Percentiles rank a stretch among this genome's conserved stretches.
Evolutionary conservation across 2,888 invertebrate genomes (phyloP).

Genomic region (Caenorhabditis angaria): DNA sequence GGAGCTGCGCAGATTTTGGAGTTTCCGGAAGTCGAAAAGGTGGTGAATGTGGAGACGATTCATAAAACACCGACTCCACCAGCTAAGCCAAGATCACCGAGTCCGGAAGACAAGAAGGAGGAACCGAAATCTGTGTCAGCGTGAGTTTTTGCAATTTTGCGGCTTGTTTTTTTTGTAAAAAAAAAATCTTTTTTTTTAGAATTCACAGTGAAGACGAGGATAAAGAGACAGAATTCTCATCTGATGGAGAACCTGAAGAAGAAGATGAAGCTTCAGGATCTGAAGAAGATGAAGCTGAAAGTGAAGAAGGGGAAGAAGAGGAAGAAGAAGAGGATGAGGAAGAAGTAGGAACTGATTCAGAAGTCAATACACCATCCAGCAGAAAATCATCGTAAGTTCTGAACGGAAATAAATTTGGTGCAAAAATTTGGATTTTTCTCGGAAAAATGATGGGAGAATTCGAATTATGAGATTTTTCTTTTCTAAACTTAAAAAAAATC

Average conservation of each 20-base stretch:
- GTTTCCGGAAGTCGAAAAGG: conserved; percentile 29
- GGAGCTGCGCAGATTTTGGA: conserved; percentile 35
- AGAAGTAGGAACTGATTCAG: conserved; percentile 11
- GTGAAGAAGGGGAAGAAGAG: conserved; percentile 20
- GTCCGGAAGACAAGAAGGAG: not conserved
- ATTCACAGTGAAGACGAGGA: not conserved
- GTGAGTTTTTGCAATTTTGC: too few relatives aligned
- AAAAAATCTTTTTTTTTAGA: not conserved
- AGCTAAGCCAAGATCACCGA: not conserved
- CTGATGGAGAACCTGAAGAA: not conserved
- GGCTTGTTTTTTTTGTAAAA: too few relatives aligned
- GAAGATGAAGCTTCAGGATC: not conserved
- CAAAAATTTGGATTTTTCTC: not conserved
- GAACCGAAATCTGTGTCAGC: not conserved
- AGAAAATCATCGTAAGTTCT: conserved; percentile 22
- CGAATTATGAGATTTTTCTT: too few relatives aligned
- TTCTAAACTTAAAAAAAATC: too few relatives aligned
- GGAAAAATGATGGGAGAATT: not conserved
- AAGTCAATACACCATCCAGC: conserved; percentile 24
- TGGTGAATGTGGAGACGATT: conserved; percentile 31
- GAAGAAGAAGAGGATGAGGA: conserved; percentile 17
- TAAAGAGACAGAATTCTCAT: not conserved
- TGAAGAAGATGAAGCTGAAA: conserved; percentile 16
- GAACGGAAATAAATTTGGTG: too few relatives aligned
- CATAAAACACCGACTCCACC: conserved; percentile 33